Conservation (phyloP, 2,797 vertebrate genomes). For the Phrynocephalus guinanensis region DNA sequence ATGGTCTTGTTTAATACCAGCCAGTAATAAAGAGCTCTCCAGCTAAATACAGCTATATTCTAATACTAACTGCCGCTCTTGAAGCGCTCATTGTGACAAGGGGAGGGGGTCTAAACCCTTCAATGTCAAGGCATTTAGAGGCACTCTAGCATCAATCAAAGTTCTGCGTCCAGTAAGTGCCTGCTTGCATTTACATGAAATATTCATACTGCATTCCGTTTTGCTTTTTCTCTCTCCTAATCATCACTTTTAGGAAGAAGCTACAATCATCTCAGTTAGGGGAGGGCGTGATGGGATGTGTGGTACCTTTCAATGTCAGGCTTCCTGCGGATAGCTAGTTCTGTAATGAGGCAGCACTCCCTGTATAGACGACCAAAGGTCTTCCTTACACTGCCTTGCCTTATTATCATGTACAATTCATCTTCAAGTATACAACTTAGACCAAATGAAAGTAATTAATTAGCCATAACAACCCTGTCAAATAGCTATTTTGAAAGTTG, state of each 20-base stretch:
- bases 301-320: conserved; percentile 87
- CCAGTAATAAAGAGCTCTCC: conserved; percentile 95
- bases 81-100: conserved; percentile 84
- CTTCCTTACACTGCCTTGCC: conserved; percentile 76
- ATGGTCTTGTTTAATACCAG: conserved; percentile 88
- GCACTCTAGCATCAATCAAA: conserved; percentile 95
- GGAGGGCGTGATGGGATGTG: conserved; percentile 86
- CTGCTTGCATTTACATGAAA: conserved; percentile 99
- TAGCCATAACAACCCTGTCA: conserved; percentile 78
- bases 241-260: conserved; percentile 93
- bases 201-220: conserved; percentile 98
- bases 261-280: conserved; percentile 95
- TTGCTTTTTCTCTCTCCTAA: conserved; percentile 93
- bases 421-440: conserved; percentile 78
- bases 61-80: conserved; percentile 88
- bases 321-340: conserved; percentile 85
- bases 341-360: conserved; percentile 85
- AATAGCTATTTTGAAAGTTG: conserved; percentile 77
- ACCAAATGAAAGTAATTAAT: conserved; percentile 82
- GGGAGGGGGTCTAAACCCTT: conserved; percentile 88
- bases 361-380: conserved; percentile 82
- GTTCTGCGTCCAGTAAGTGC: conserved; percentile 94
- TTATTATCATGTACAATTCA: conserved; percentile 76
- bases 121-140: conserved; percentile 92
- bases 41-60: conserved; percentile 92